Base-by-base conservation (phyloP, 1,140 invertebrate genomes). In the Oncopeltus fasciatus region DNA sequence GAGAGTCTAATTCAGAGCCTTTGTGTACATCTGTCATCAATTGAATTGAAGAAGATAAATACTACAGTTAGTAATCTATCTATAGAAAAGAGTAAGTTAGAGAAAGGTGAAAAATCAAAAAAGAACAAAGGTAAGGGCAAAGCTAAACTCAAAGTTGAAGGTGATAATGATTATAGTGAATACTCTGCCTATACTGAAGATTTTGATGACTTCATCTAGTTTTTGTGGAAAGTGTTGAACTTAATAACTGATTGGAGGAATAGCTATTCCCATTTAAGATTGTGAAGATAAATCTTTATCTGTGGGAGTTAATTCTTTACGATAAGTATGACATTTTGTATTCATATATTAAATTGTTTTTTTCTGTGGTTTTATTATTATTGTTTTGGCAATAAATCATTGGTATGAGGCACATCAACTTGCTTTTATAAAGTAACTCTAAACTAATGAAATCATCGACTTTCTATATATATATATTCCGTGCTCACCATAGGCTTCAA, bases 1-100 rank as follows among this genome's bases (percentile, higher is more conserved):
- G 88, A 91, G 74, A 85, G 87, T 63, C 74, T 91, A 65, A 80
- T 91, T 68, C 83, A 85, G 73, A 83, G 82, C 74, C 76, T 92
- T 71, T 81, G 86, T 75, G 78, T 87, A 60, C 81, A 83, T 73
- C 78, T 92, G 73, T 73, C 79, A 61, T 81, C 84, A 14, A 72
- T 75, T 63, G 81, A 86, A 68, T 80, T 92, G 66, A 90, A 87
- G 68, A 90, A 88, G 77, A 80, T 92, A 68, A 90, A 90, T 74
- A 81, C 82, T 66, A 81, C 78, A 60, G 74, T 92, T 66, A 88
- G 90, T 73, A 86, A 83, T 72, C 74, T 92, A 64, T 82, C 84
- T 67, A 81, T 85, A 66, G 89, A 92, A 72, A 92, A 92, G 73
- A 76, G 83, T 62, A 92, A 90, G 75, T 74, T 86, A 51, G 73